Evolutionary conservation across 2,113 vertebrate genomes (phyloP), one percentile per base, ranked within the genome.

Genomic region (Lates calcarifer): DNA sequence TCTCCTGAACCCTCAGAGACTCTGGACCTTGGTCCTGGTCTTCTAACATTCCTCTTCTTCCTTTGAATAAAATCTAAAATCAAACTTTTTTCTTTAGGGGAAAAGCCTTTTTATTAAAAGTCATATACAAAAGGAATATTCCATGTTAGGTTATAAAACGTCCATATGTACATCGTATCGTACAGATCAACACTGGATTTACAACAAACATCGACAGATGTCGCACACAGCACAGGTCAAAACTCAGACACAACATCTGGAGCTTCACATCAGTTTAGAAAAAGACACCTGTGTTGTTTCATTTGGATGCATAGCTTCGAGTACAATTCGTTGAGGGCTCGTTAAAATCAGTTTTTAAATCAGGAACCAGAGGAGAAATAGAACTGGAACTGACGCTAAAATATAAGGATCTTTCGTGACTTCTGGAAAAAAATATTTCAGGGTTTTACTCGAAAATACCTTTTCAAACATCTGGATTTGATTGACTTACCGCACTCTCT

Each of bases 101-200:
- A 93, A 93, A 90, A 85, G 31, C 3, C 29, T 88, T 94, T 94
- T 95, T 93, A 94, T 93, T 94, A 92, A 92, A 95, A 94, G 85
- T 91, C 84, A 93, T 87, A 83, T 95, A 94, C 88, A 95, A 95
- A 95, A 95, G 92, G 89, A 92, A 89, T 88, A 77, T 84, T 86
- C 69, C 76, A 90, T 79, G 57, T 92, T 72, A 78, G 67, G 85
- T 49, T 94, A 94, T 73, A 95, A 95, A 95, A 94, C 72, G 77
- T 90, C 83, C 89, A 90, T 92, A 91, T 94, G 26, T 94, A 94
- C 91, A 94, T 62, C 24, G 64, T 90, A 73, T 86, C 24, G 31
- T 71, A 74, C 82, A 82, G 64, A 74, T 61, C 74, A 77, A 56
- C 47, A 60, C 57, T 28, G 53, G 58, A 63, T 61, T 65, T 29